Evolutionary conservation across 2,888 invertebrate species (phyloP).

Genomic region (Apotomis betuletana): DNA sequence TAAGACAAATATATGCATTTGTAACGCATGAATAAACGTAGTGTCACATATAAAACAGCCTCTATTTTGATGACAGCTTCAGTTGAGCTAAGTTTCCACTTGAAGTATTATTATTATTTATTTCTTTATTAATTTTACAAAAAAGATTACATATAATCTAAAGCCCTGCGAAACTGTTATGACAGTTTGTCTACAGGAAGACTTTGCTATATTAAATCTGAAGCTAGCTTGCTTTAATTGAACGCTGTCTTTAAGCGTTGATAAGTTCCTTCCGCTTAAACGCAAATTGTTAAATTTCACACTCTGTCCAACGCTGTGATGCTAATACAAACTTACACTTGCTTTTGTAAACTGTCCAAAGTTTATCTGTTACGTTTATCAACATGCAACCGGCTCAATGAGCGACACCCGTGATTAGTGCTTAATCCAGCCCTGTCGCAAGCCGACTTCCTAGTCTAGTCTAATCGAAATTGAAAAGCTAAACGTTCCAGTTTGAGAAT

Average conservation of each 20-base stretch:
- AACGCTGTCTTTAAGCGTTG: neutral
- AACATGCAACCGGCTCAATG: constrained; percentile 27
- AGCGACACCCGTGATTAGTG: constrained; percentile 9
- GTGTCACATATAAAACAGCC: neutral
- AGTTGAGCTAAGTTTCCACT: neutral
- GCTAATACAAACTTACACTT: constrained; percentile 14
- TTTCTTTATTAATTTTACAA: too few relatives aligned
- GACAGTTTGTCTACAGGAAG: too few relatives aligned
- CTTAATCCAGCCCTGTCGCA: constrained; percentile 34
- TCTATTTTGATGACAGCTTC: neutral
- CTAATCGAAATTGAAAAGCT: constrained; percentile 39
- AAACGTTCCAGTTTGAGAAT: constrained; percentile 26
- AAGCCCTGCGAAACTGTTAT: too few relatives aligned
- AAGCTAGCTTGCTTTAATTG: neutral
- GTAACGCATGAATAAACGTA: neutral
- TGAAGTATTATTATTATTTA: too few relatives aligned
- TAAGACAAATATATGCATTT: neutral
- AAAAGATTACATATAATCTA: too few relatives aligned
- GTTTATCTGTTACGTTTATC: constrained; percentile 25
- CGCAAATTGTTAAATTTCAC: neutral
- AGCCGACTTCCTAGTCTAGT: constrained; percentile 32
- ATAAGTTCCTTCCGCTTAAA: neutral
- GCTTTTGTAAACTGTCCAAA: constrained; percentile 20
- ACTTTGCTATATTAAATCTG: neutral
- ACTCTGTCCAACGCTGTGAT: neutral